Percentiles rank a stretch among this genome's conserved stretches.
phyloP scores from a whole-genome alignment of 1,140 invertebrate species.

The Druon quercuslanigerum region DNA sequence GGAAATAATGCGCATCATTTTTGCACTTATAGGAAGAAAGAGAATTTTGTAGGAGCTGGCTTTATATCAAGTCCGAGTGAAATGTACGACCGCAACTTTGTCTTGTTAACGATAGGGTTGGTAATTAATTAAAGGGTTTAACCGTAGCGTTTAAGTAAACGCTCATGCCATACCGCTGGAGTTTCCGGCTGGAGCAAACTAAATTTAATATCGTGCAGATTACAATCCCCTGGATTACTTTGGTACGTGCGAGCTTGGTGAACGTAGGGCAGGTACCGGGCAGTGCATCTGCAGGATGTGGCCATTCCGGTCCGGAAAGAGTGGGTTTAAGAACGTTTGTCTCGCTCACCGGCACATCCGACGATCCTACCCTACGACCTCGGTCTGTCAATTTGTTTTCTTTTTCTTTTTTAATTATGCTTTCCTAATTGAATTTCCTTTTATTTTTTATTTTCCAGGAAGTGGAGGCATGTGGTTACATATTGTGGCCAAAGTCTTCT shows the following conservation, averaged over 20 bases:
- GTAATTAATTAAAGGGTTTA: conserved; percentile 68
- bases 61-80: conserved; percentile 21
- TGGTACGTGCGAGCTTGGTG: conserved; percentile 46
- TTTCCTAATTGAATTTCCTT: not conserved
- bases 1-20: too few relatives aligned
- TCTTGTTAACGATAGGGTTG: conserved; percentile 55
- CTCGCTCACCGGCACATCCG: conserved; percentile 10
- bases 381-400: not conserved
- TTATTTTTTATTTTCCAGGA: not conserved
- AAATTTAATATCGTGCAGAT: conserved; percentile 70
- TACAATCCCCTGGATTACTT: conserved; percentile 69
- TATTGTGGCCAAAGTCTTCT: too few relatives aligned
- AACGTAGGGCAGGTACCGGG: conserved; percentile 35
- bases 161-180: conserved; percentile 53
- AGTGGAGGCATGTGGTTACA: too few relatives aligned
- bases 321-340: conserved; percentile 46
- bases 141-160: conserved; percentile 65
- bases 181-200: conserved; percentile 63
- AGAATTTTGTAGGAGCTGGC: not conserved
- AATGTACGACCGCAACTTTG: conserved; percentile 48
- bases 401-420: not conserved
- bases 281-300: conserved; percentile 41
- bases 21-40: not conserved
- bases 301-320: conserved; percentile 50
- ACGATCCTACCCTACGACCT: not conserved